phyloP scores from a whole-genome alignment of 1,140 invertebrate genomes.

The Anastrepha ludens region DNA sequence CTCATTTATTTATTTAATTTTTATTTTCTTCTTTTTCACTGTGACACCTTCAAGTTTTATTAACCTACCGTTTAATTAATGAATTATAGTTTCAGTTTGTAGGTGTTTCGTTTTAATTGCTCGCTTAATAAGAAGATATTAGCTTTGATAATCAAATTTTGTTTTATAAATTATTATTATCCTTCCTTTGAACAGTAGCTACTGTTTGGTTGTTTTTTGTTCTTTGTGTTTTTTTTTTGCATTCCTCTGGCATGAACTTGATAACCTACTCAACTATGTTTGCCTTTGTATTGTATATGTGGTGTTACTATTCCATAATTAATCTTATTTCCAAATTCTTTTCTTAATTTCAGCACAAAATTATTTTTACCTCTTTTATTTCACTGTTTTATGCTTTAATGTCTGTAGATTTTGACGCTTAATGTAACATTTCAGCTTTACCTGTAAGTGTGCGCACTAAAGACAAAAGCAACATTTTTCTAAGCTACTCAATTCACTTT shows the following conservation, averaged over 20 bases:
- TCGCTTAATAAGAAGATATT: not conserved
- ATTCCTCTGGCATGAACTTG: not conserved
- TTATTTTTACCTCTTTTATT: not conserved
- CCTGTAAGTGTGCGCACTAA: not conserved
- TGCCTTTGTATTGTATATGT: not conserved
- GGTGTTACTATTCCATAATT: not conserved
- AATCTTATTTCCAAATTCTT: no score
- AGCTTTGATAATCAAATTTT: not conserved
- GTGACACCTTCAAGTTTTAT: not conserved
- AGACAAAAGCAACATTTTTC: not conserved
- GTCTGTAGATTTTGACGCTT: not conserved
- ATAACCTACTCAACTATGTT: not conserved
- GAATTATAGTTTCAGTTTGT: not conserved
- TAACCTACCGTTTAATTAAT: not conserved
- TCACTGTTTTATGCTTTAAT: not conserved
- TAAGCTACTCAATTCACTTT: no score
- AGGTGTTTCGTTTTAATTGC: not conserved
- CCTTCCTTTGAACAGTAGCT: not conserved
- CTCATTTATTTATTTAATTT: not conserved
- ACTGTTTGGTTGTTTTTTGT: not conserved
- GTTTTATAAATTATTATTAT: constrained; percentile 10
- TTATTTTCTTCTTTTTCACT: not conserved
- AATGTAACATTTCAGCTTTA: not conserved
- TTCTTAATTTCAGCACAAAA: not conserved
- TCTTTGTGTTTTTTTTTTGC: not conserved